Base-by-base conservation (phyloP, 2,888 invertebrate genomes). In the Drosophila prostipennis region DNA sequence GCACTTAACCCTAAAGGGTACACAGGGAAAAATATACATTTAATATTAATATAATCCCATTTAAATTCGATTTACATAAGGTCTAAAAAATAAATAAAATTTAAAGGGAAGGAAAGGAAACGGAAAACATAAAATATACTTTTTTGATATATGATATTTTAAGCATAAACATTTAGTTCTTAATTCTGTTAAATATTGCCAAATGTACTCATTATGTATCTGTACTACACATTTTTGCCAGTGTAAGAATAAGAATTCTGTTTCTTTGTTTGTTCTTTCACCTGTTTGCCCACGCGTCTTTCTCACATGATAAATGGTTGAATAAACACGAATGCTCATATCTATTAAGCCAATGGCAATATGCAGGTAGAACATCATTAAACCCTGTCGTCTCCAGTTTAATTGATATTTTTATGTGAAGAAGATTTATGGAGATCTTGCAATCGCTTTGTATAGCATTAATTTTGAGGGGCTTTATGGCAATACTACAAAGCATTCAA, bases 241-340 rank as follows among this genome's bases (percentile, higher is more conserved):
- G 58, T 48, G 57, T 60, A 57, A 51, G 40, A 52, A 65, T 57
- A 57, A 48, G 40, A 53, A 59, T 63, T 63, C 14, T 40, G 6
- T 53, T 76, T 32, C 34, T 52, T 74, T 71, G 54, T 57, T 60
- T 49, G 45, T 53, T 52, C 64, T 32, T 64, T 32, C 13, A 14
- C 29, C 40, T 40, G 53, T 43, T 64, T 51, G 32, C 69, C 69
- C 57, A 69, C 60, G 39, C 79, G 63, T 53, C 56, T 64, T 26
- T 54, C 49, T 3, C 32, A 23, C 36, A 57, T 71, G 65, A 83
- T 72, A 68, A 83, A 79, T 79, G 60, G 46, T 48, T 51, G 48
- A 57, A 43, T 14, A 23, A 64, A 54, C 67, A 67, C 32, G 54
- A 54, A 39, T 34, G 45, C 48, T 48, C 34, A 19, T 48, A 48